phyloP scores from a whole-genome alignment of 2,888 invertebrate genomes.

The Aphodius sticticus region DNA sequence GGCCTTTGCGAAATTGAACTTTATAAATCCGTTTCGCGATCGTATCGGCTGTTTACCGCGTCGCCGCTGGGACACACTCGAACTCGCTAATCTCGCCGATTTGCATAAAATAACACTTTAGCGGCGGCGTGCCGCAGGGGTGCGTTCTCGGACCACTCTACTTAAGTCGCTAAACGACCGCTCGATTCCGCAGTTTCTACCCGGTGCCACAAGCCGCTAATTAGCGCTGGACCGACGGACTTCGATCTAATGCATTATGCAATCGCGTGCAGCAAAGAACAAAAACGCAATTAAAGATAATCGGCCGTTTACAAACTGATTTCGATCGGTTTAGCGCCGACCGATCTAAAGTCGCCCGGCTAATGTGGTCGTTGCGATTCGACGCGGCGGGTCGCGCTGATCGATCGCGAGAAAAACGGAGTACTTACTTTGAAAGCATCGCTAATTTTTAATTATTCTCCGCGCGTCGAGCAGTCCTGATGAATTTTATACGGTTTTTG shows the following conservation, averaged over 20 bases:
- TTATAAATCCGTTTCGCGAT: neutral
- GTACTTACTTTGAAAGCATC: conserved; percentile 4
- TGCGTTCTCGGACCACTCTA: neutral
- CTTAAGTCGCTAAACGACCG: neutral
- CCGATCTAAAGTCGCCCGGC: neutral
- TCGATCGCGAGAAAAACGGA: neutral
- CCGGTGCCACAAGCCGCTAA: neutral
- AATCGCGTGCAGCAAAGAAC: neutral
- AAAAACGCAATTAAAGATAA: neutral
- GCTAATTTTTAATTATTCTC: conserved; percentile 29
- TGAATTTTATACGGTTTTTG: neutral
- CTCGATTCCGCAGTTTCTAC: neutral
- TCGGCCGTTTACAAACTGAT: neutral
- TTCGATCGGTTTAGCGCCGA: neutral
- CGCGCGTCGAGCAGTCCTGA: neutral
- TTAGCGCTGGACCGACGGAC: neutral
- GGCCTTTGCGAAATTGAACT: neutral
- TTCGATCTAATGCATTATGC: neutral
- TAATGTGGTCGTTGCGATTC: conserved; percentile 4
- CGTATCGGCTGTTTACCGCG: neutral
- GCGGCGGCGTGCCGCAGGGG: neutral
- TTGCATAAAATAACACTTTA: neutral
- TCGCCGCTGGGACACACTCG: neutral
- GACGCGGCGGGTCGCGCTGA: neutral
- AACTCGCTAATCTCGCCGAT: neutral